phyloP scores from a whole-genome alignment of 2,113 vertebrate species.

The Oxyura jamaicensis region DNA sequence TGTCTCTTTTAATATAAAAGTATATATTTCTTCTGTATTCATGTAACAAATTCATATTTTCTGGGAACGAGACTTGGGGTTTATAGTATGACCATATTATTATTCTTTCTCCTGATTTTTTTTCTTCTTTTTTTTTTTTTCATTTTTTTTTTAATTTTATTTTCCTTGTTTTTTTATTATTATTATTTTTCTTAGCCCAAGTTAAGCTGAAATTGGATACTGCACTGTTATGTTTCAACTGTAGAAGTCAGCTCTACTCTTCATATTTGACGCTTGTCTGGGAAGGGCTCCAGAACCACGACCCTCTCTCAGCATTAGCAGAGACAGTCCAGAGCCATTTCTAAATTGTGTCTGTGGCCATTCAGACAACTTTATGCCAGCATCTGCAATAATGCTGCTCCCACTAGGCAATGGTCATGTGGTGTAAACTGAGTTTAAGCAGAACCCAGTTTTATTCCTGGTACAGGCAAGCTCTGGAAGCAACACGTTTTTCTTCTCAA shows the following conservation, averaged over 20 bases:
- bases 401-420: neutral
- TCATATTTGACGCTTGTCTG: neutral
- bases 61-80: neutral
- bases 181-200: neutral
- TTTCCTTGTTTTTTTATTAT: too few species aligned
- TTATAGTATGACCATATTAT: neutral
- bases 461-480: neutral
- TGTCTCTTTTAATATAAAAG: neutral
- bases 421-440: neutral
- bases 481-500: neutral
- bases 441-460: neutral
- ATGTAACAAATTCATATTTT: neutral
- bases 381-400: neutral
- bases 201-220: neutral
- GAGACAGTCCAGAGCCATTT: neutral
- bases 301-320: neutral
- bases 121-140: too few species aligned
- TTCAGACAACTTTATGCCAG: neutral
- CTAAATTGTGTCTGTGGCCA: neutral
- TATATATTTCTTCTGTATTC: neutral
- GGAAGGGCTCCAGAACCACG: neutral
- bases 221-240: rapidly evolving
- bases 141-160: too few species aligned
- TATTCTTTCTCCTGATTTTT: neutral
- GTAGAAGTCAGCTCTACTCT: neutral